These are phyloP conservation scores for Phyto melanocephala DNA, from an alignment of 2,888 invertebrate genomes.

Conservation along the genomic window DNA sequence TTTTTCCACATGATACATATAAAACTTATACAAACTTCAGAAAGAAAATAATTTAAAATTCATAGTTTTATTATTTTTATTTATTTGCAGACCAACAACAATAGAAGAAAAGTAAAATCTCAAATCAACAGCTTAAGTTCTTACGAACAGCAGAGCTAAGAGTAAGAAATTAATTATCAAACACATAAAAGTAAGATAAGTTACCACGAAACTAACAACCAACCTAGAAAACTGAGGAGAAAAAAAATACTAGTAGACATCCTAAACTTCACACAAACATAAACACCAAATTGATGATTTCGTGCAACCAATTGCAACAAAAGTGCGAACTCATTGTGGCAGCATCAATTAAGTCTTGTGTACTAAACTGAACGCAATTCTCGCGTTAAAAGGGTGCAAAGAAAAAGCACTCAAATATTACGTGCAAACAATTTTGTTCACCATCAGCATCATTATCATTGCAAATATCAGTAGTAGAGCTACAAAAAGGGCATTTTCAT, in stretches of 20 bases:
- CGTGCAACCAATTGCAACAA: constrained; percentile 48
- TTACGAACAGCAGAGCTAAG: neutral
- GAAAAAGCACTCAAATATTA: constrained; percentile 14
- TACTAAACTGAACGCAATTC: neutral
- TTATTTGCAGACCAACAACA: constrained; percentile 8
- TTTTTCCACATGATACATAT: neutral
- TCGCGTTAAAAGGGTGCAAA: neutral
- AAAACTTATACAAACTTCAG: neutral
- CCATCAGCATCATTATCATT: constrained; percentile 6
- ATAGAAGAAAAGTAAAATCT: neutral
- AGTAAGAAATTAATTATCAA: constrained; percentile 44
- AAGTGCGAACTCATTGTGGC: constrained; percentile 54
- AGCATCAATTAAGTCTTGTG: constrained; percentile 49
- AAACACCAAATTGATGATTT: constrained; percentile 51
- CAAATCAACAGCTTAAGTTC: neutral
- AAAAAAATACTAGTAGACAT: neutral
- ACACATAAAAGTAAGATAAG: neutral
- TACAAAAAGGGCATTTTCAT: neutral
- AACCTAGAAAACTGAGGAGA: neutral
- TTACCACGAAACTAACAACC: constrained; percentile 10
- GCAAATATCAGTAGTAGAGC: neutral
- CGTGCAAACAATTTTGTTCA: constrained; percentile 28
- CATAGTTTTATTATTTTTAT: neutral
- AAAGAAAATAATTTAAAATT: neutral
- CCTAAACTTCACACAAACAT: constrained; percentile 3